Percentiles rank a stretch among this genome's conserved stretches.
Conservation (phyloP, 2,888 invertebrate species). For the Eupithecia exiguata region DNA sequence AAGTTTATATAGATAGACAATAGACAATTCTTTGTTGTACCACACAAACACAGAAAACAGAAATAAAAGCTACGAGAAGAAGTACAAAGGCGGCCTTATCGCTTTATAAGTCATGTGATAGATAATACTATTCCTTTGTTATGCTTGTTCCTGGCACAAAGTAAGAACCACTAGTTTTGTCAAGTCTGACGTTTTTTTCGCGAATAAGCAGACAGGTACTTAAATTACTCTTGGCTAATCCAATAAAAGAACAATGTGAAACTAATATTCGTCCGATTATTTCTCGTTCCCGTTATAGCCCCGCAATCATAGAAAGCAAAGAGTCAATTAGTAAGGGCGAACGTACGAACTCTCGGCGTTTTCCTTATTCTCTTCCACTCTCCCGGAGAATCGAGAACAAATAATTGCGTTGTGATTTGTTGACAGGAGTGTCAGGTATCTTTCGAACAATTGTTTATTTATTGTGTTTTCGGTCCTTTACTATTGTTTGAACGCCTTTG, state of each 20-base stretch:
- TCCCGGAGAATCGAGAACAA: conserved; percentile 32
- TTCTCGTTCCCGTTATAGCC: not conserved
- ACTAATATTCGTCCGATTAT: not conserved
- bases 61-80: too few relatives aligned
- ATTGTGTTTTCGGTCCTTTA: conserved; percentile 1
- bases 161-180: not conserved
- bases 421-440: conserved; percentile 32
- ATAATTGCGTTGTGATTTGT: conserved; percentile 50
- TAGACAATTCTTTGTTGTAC: too few relatives aligned
- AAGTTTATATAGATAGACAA: too few relatives aligned
- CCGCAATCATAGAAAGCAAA: conserved; percentile 40
- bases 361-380: conserved; percentile 32
- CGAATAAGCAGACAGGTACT: not conserved
- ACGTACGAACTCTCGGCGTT: conserved; percentile 43
- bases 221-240: not conserved
- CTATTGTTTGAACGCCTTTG: not conserved
- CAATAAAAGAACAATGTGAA: not conserved
- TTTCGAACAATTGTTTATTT: conserved; percentile 3
- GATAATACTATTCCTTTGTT: too few relatives aligned
- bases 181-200: too few relatives aligned
- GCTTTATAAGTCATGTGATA: too few relatives aligned
- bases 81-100: too few relatives aligned
- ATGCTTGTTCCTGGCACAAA: too few relatives aligned
- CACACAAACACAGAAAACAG: too few relatives aligned
- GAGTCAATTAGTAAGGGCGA: conserved; percentile 46